Evolutionary conservation across 2,797 vertebrate genomes (phyloP).

Genomic region (Australoheros facetus): DNA sequence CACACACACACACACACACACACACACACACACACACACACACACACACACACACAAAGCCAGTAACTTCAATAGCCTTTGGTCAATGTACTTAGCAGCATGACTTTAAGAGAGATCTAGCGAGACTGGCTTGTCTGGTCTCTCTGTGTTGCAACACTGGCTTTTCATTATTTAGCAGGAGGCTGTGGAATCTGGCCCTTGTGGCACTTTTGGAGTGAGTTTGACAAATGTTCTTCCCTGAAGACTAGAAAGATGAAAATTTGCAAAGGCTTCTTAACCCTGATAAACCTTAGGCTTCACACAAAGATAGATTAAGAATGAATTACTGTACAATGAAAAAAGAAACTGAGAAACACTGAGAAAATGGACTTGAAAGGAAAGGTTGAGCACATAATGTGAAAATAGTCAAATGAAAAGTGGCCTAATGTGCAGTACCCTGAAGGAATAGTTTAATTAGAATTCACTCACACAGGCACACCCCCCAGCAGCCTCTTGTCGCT

Average conservation of each 20-base stretch:
- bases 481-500: too few species aligned
- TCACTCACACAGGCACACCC: too few species aligned
- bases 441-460: background rate
- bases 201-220: slow-evolving; percentile 51
- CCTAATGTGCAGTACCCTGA: background rate
- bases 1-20: background rate
- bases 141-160: slow-evolving; percentile 35
- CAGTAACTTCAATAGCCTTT: slow-evolving; percentile 25
- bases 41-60: background rate
- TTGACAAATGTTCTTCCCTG: slow-evolving; percentile 49
- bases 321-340: background rate
- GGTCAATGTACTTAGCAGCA: slow-evolving; percentile 39
- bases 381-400: background rate
- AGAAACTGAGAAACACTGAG: background rate
- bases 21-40: background rate
- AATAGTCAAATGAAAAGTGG: background rate
- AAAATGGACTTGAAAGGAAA: background rate
- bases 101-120: slow-evolving; percentile 47
- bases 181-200: slow-evolving; percentile 38
- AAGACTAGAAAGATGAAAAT: slow-evolving; percentile 33
- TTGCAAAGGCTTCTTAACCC: slow-evolving; percentile 9
- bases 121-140: slow-evolving; percentile 52
- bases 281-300: slow-evolving; percentile 10
- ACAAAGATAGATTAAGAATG: background rate
- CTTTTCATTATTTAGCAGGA: slow-evolving; percentile 42